Base-by-base conservation (phyloP, 2,113 vertebrate species). In the Poeciliopsis turrubarensis region DNA sequence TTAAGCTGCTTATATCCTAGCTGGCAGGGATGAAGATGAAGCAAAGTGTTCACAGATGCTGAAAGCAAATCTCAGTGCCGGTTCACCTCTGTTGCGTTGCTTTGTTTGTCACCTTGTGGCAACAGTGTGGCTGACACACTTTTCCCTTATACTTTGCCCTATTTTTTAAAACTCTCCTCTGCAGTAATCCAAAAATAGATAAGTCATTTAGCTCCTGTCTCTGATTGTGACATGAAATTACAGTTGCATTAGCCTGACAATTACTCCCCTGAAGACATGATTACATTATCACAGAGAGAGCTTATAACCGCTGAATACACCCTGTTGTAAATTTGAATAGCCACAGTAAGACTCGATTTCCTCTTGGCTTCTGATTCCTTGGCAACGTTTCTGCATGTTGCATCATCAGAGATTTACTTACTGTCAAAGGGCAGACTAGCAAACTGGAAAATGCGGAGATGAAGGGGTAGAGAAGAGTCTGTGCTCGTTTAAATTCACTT, bases 321-420 rank as follows among this genome's bases (percentile, higher is more conserved):
- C 26, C 65, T 47, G 78, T 32, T 79, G 70, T 78, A 70, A 75
- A 77, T 73, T 78, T 78, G 47, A 32, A 25, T 51, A 26, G 68
- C 72, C 37, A 54, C 32, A 86, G 34, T 78, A 69, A 80, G 70
- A 77, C 75, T 77, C 70, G 0, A 80, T 80, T 89, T 87, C 81
- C 86, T 82, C 63, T 73, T 81, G 72, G 83, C 79, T 79, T 70
- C 68, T 54, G 32, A 70, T 80, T 85, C 51, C 79, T 71, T 83
- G 87, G 85, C 85, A 83, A 73, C 69, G 73, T 91, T 89, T 92
- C 91, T 85, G 60, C 74, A 76, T 57, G 81, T 93, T 93, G 88
- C 91, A 89, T 93, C 92, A 93, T 83, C 77, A 2, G 41, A n/a
- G n/a, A 26, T 87, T 77, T 87, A 78, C 85, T 84, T 85, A 75